Base-by-base conservation (phyloP, 2,888 invertebrate genomes). In the Rhingia campestris region DNA sequence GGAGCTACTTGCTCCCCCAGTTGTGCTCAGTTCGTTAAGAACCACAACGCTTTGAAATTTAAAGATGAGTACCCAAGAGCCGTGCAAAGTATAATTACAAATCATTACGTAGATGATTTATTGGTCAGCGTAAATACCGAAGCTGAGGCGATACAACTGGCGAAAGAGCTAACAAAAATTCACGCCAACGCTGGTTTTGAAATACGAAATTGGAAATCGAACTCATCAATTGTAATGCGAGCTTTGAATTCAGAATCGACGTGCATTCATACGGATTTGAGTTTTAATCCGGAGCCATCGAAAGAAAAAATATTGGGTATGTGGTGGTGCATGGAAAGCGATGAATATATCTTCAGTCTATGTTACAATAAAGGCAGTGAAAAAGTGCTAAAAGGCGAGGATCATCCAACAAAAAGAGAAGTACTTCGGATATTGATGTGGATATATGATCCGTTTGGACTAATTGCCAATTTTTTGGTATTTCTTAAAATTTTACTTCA, bases 41-140 rank as follows among this genome's bases (percentile, higher is more conserved):
- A 82, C n/a, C 14, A 47, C 14, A 84, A 86, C 58, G 86, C 81
- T 49, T 53, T 59, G 6, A 54, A 82, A 9, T 86, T 80, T 45
- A 10, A 4, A 30, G 4, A 22, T 2, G 47, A 81, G 22, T 86
- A 56, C 59, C 81, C 81, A 4, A 9, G 61, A 61, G 86, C 86
- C 6, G 75, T 35, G 0, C 51, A 67, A 33, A 75, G 59, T 10
- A 86, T 86, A 14, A 53, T 35, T 4, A 41, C 66, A n/a, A 47
- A 74, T n/a, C 86, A 86, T 35, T 54, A 33, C 53, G 87, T 89
- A 49, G 88, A 89, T 43, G 89, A 88, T 33, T 86, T 87, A 63
- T 54, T 88, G 3, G 51, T 30, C 12, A 30, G 32, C 3, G 51
- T 79, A 3, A 77, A 87, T 33, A 86, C 86, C 0, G 73, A 76